Evolutionary conservation across 2,888 invertebrate genomes (phyloP).

Genomic region (Drosophila imparisetae): DNA sequence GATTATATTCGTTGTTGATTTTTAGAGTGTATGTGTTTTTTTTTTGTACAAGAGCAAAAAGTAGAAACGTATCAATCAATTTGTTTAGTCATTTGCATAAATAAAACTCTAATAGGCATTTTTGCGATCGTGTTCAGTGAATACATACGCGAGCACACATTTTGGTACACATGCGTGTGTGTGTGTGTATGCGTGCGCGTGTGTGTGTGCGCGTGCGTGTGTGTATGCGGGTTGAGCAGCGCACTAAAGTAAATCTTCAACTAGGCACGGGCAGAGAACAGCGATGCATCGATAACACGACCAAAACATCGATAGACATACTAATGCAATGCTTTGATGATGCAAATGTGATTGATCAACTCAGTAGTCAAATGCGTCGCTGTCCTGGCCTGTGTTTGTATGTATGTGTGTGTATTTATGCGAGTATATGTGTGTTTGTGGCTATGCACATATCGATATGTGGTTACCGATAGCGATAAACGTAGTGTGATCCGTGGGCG

Average conservation of each 20-base stretch:
- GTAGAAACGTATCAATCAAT: constrained; percentile 63
- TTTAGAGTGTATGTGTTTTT: constrained; percentile 17
- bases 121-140: constrained; percentile 41
- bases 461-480: constrained; percentile 29
- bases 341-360: not conserved
- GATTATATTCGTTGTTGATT: constrained; percentile 39
- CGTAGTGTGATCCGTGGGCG: constrained; percentile 13
- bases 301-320: constrained; percentile 21
- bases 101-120: constrained; percentile 43
- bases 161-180: constrained; percentile 2
- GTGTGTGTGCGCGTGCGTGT: not conserved
- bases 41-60: constrained; percentile 39
- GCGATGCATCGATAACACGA: constrained; percentile 18
- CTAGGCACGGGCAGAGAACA: constrained; percentile 20
- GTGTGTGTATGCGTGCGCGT: not conserved
- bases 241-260: constrained; percentile 22
- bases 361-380: constrained; percentile 1
- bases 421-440: constrained; percentile 3
- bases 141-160: constrained; percentile 17
- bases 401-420: not conserved
- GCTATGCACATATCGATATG: constrained; percentile 31
- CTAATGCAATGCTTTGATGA: not conserved
- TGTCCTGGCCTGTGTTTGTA: constrained; percentile 3
- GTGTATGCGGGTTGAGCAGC: constrained; percentile 29
- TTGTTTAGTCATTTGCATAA: constrained; percentile 37